These are phyloP conservation scores for Magallana nippona DNA, from an alignment of 2,888 invertebrate species.

Conservation along the genomic window DNA sequence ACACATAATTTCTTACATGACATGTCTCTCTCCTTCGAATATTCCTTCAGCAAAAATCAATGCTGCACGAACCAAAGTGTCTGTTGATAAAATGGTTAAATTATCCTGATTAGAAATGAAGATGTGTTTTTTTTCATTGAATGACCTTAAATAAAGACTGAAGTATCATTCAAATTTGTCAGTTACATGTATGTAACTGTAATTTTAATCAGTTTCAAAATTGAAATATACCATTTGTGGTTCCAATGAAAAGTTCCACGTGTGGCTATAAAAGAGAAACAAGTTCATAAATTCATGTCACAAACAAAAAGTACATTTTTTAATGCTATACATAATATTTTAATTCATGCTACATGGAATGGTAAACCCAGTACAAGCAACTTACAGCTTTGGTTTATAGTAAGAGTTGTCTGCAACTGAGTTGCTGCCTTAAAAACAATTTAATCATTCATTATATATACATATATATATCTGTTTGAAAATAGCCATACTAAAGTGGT, in stretches of 20 bases:
- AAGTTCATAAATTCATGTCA: too few species aligned
- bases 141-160: too few species aligned
- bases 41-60: constrained; percentile 94
- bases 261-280: constrained; percentile 81
- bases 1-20: constrained; percentile 78
- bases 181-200: too few species aligned
- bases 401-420: constrained; percentile 87
- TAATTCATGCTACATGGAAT: too few species aligned
- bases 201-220: too few species aligned
- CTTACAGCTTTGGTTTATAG: constrained; percentile 82
- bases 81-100: constrained; percentile 60
- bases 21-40: constrained; percentile 83
- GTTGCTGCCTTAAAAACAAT: constrained; percentile 85
- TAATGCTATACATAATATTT: too few species aligned
- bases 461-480: too few species aligned
- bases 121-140: too few species aligned
- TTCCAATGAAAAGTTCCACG: constrained; percentile 87
- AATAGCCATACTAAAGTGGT: too few species aligned
- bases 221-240: constrained; percentile 84
- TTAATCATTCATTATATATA: background rate
- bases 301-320: too few species aligned
- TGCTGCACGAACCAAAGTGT: constrained; percentile 86
- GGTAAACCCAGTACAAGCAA: background rate
- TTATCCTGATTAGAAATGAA: background rate
- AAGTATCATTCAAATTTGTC: too few species aligned